A percentile compares a stretch with the other conserved stretches of the same genome.
Conservation (phyloP, 2,113 vertebrate species). For the Tapirus terrestris region DNA sequence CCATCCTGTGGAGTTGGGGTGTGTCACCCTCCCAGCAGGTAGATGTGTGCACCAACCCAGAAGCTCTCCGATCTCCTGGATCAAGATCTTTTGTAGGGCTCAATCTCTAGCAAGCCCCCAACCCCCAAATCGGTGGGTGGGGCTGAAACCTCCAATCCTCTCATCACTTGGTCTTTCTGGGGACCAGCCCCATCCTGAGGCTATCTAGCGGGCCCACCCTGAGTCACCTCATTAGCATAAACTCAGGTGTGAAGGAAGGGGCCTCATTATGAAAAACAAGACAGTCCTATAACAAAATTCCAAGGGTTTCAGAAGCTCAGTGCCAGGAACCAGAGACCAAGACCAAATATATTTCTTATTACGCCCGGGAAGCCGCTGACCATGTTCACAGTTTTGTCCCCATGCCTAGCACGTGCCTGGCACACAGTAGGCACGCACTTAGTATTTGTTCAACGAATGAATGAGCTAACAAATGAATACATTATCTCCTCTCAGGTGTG, state of each 20-base stretch:
- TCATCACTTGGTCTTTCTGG: background rate
- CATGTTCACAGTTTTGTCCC: background rate
- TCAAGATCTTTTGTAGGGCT: background rate
- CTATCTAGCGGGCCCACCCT: background rate
- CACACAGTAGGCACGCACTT: background rate
- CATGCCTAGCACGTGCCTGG: background rate
- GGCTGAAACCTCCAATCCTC: background rate
- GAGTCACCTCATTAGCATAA: background rate
- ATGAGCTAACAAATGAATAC: background rate
- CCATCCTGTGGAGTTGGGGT: background rate
- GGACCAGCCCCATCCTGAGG: background rate
- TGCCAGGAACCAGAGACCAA: background rate
- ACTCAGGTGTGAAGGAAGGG: background rate
- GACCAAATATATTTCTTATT: background rate
- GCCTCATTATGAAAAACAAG: background rate
- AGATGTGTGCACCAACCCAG: background rate
- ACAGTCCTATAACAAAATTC: background rate
- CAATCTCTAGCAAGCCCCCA: background rate
- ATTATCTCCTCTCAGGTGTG: background rate
- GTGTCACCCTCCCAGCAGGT: background rate
- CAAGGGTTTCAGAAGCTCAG: background rate
- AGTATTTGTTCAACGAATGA: background rate
- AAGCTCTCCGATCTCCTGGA: background rate
- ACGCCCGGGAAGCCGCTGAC: background rate
- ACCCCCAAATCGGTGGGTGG: too few relatives aligned